Base-by-base conservation (phyloP, 1,140 invertebrate species). In the Lepidurus couesii region DNA sequence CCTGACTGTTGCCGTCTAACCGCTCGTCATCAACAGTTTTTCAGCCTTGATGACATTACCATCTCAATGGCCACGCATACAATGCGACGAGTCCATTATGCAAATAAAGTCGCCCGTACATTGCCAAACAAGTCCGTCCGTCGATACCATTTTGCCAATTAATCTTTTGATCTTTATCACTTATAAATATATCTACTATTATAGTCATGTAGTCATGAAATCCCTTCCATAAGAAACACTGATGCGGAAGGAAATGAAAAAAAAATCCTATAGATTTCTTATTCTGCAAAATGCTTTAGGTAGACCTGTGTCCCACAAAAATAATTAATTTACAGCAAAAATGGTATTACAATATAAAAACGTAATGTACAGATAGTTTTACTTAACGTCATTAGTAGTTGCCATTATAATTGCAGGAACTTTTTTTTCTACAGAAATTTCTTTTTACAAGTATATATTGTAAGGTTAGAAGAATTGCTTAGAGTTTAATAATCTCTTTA, bases 41-140 rank as follows among this genome's bases (percentile, higher is more conserved):
- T 65, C 53, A 21, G 53, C 53, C 53, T 65, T 65, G 53, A 65
- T 65, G 13, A 65, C 53, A 65, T 65, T 65, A 65, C 6, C 53
- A 65, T 65, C 9, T 65, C 16, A 65, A 65, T n/a, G 21, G 53
- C 53, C 6, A 65, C 16, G 53, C 53, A 21, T 7, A 65, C 53
- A 65, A 65, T 65, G n/a, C 53, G 53, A 65, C 53, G 53, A 65
- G 53, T 65, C 53, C 53, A 65, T 65, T 65, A 65, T 65, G 53
- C 53, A 65, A 65, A 65, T 13, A 1, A 21, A 65, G 53, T 65
- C 53, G 13, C 53, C 34, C 34, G 26, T 34, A 34, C 34, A 34
- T 34, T 34, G 34, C 3, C 53, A 21, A 65, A 65, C 53, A 65
- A 65, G 53, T 65, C 53, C 13, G 16, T 65, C 53, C 53, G 53